Evolutionary conservation across 2,888 invertebrate genomes (phyloP).

Genomic region (Myopa tessellatipennis): DNA sequence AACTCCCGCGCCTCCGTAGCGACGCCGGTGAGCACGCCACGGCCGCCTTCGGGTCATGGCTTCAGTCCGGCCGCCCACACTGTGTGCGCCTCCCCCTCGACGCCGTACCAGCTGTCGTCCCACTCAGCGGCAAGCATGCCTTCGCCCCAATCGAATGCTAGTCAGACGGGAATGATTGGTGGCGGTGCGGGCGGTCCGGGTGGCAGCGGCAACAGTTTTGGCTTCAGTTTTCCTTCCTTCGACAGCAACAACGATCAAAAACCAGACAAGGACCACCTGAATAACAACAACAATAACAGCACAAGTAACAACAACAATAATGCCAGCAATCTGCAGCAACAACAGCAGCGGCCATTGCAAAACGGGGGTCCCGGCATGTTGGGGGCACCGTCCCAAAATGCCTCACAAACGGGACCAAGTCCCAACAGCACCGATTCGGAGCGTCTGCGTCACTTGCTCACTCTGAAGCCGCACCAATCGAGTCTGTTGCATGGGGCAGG

Average conservation of each 20-base stretch:
- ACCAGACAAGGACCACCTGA: conserved; percentile 56
- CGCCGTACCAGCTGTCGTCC: conserved; percentile 68
- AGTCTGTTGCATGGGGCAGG: conserved; percentile 46
- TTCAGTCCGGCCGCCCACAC: conserved; percentile 63
- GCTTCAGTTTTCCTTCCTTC: conserved; percentile 59
- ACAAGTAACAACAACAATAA: conserved; percentile 55
- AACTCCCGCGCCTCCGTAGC: conserved; percentile 75
- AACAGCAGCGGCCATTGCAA: conserved; percentile 21
- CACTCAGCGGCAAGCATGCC: conserved; percentile 67
- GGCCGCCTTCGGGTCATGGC: conserved; percentile 73
- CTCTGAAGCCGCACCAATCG: conserved; percentile 63
- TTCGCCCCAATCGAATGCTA: conserved; percentile 69
- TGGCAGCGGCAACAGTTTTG: conserved; percentile 43
- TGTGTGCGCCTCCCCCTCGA: conserved; percentile 69
- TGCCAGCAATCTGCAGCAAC: conserved; percentile 19
- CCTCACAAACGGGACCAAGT: conserved; percentile 45
- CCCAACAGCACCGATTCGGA: conserved; percentile 70
- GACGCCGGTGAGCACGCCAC: conserved; percentile 73
- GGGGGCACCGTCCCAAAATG: not conserved
- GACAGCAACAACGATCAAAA: conserved; percentile 52
- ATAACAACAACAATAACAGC: conserved; percentile 51
- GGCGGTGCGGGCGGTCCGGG: conserved; percentile 43
- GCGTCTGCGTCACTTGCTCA: conserved; percentile 69
- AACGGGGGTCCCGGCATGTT: conserved; percentile 53
- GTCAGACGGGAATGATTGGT: conserved; percentile 56